Evolutionary conservation across 2,797 vertebrate genomes (phyloP), one percentile per base, ranked within the genome.

Genomic region (Lophotriccus pileatus): DNA sequence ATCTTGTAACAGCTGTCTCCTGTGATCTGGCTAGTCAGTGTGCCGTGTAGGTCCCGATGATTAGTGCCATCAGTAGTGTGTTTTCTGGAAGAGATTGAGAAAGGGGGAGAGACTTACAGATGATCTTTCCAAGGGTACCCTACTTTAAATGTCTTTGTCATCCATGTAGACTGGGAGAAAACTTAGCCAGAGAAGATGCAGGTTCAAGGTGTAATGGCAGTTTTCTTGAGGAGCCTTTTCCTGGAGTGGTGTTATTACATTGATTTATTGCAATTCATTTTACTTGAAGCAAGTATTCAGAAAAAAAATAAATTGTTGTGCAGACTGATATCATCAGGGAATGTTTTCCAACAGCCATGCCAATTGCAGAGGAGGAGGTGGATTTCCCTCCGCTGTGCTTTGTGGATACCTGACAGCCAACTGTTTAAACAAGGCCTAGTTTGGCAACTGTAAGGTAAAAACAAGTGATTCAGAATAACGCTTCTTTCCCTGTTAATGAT

Each of bases 371-470:
- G 66, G 82, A 91, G 84, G 89, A 94, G 66, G 30, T 95, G 34
- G 64, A 92, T 93, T 95, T 94, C 66, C 81, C 69, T 93, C 50
- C 84, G 66, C 53, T 75, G 23, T 72, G 23, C 72, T 78, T 70
- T 87, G 25, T 87, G 76, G 58, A 44, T 96, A 89, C 91, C 91
- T 95, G 76, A 84, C 73, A 94, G 82, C 60, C 87, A 92, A 37
- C 76, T 94, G 69, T 91, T 96, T 84, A 91, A 94, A 84, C 20
- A 88, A 66, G 32, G 18, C 73, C 53, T 86, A 34, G 84, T 94
- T 94, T 75, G 27, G 49, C 80, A 89, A 78, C 58, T 12, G 2
- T 27, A 75, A 93, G 87, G 58, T 90, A 72, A 87, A 87, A 64
- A 1, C 64, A 72, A 87, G 49, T 55, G 50, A 78, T 90, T 88